Conservation (phyloP, 2,888 invertebrate genomes). For the Tenthredo distinguenda region DNA sequence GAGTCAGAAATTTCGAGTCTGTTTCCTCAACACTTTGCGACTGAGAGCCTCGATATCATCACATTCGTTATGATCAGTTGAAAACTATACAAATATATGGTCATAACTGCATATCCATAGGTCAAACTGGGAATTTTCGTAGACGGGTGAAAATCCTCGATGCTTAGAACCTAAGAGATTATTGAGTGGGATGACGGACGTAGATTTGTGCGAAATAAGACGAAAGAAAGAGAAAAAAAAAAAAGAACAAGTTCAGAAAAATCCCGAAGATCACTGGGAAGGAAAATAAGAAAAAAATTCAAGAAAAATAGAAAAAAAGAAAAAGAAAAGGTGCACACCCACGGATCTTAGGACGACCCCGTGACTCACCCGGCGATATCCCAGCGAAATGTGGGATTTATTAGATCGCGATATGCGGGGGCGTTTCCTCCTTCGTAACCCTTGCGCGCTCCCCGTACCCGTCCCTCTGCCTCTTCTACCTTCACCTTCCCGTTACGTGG, state of each 20-base stretch:
- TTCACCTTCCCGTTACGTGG: conserved; percentile 49
- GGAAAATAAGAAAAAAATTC: neutral
- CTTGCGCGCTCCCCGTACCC: conserved; percentile 55
- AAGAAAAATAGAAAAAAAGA: neutral
- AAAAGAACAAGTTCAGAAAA: neutral
- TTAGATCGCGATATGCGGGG: conserved; percentile 78
- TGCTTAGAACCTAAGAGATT: neutral
- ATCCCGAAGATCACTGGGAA: neutral
- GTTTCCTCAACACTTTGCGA: neutral
- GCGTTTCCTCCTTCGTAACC: conserved; percentile 70
- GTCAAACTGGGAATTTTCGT: neutral
- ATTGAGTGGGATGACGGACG: neutral
- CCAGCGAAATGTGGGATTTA: conserved; percentile 78
- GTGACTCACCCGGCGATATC: conserved; percentile 64
- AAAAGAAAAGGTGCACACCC: conserved; percentile 34
- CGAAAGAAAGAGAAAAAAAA: neutral
- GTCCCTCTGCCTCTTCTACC: conserved; percentile 31
- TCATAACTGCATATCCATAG: too few species aligned
- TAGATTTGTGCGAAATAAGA: neutral
- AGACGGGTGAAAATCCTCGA: neutral
- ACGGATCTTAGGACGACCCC: conserved; percentile 45
- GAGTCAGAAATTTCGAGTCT: neutral
- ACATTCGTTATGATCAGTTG: neutral
- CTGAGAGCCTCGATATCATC: neutral
- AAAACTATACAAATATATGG: neutral